These are phyloP conservation scores for Podarcis siculus DNA, from an alignment of 2,797 vertebrate genomes.

Conservation along the genomic window DNA sequence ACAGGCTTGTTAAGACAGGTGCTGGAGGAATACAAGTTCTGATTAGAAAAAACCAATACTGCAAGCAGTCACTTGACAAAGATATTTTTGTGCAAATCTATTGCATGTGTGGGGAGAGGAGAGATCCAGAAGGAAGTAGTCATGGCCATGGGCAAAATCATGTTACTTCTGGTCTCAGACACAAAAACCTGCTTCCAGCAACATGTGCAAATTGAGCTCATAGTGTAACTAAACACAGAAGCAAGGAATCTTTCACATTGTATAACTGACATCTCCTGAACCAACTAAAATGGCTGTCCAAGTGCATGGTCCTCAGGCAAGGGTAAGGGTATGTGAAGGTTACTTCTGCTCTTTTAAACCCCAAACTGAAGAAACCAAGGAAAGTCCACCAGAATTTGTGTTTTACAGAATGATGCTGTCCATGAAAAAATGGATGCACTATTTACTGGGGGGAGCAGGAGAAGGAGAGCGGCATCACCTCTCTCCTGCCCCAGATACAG, in stretches of 20 bases:
- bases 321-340: neutral
- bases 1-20: slow-evolving; percentile 26
- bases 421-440: neutral
- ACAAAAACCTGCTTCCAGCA: neutral
- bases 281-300: neutral
- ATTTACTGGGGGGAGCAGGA: neutral
- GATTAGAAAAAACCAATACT: neutral
- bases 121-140: neutral
- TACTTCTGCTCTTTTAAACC: neutral
- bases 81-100: neutral
- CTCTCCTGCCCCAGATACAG: neutral
- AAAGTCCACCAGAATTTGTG: neutral
- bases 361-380: neutral
- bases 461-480: neutral
- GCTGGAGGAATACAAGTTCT: slow-evolving; percentile 10
- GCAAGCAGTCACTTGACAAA: slow-evolving; percentile 3
- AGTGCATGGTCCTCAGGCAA: neutral
- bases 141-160: neutral
- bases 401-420: neutral
- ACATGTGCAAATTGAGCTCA: neutral
- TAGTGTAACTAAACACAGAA: neutral
- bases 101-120: neutral
- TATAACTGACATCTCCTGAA: neutral
- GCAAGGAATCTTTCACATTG: too few species aligned
- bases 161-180: neutral